Evolutionary conservation across 2,888 invertebrate genomes (phyloP).

Genomic region (Himalopsyche japonica): DNA sequence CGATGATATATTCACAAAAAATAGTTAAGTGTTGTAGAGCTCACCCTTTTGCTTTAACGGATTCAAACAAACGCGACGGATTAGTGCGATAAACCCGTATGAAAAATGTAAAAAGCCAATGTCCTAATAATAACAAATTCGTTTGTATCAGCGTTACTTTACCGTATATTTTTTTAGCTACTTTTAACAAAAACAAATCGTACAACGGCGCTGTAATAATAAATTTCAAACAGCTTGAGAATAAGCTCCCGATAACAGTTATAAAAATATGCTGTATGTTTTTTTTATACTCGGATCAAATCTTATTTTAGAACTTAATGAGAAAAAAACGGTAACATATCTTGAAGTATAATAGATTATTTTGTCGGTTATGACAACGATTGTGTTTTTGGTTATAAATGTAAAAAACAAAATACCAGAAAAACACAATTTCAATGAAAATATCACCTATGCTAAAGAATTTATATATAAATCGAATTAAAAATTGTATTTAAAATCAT

Average conservation of each 20-base stretch:
- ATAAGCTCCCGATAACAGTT: not conserved
- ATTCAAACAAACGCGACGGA: constrained; percentile 11
- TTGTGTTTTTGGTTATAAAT: too few relatives aligned
- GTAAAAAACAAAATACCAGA: too few relatives aligned
- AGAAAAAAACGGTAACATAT: too few relatives aligned
- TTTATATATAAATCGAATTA: too few relatives aligned
- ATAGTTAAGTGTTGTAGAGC: not conserved
- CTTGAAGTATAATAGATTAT: too few relatives aligned
- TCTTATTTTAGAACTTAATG: too few relatives aligned
- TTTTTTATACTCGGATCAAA: too few relatives aligned
- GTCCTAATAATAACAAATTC: constrained; percentile 25
- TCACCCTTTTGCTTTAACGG: not conserved
- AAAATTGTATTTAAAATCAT: too few relatives aligned
- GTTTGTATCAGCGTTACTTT: constrained; percentile 10
- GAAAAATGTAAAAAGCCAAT: constrained; percentile 15
- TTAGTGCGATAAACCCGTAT: constrained; percentile 13
- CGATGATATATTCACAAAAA: not conserved
- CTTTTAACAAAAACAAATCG: constrained; percentile 24
- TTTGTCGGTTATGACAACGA: too few relatives aligned
- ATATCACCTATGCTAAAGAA: too few relatives aligned
- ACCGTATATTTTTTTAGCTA: not conserved
- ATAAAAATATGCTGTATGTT: not conserved
- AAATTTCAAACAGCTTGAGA: constrained; percentile 1
- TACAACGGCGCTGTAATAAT: constrained; percentile 6
- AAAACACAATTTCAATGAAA: too few relatives aligned